phyloP scores from a whole-genome alignment of 2,113 vertebrate species.

The Egretta garzetta region DNA sequence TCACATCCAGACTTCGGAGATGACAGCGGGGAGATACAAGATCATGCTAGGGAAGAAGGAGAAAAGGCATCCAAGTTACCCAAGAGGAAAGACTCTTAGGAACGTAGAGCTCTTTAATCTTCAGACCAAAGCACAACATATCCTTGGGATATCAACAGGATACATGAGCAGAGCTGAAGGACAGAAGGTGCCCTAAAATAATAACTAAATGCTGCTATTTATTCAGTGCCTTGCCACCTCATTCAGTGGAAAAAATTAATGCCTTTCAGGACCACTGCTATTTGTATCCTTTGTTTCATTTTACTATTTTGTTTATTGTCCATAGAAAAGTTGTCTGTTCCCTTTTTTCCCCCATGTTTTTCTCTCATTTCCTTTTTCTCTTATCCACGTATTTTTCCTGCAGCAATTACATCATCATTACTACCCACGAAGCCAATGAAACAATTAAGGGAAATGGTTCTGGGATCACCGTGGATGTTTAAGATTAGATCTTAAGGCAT shows the following conservation, averaged over 20 bases:
- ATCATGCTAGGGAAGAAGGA: neutral
- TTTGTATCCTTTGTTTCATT: neutral
- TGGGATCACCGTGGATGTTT: neutral
- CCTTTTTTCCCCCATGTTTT: neutral
- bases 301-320: neutral
- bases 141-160: neutral
- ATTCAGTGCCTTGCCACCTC: neutral
- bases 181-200: neutral
- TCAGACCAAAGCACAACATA: neutral
- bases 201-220: neutral
- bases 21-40: neutral
- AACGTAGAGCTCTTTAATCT: neutral
- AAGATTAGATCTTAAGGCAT: neutral
- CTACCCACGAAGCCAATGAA: neutral
- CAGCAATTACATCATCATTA: neutral
- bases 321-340: neutral
- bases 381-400: neutral
- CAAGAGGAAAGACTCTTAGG: neutral
- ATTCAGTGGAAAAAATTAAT: neutral
- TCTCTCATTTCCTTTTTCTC: neutral
- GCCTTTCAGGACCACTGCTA: neutral
- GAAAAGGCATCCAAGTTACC: neutral
- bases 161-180: neutral
- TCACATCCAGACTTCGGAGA: neutral
- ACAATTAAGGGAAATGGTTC: neutral